Evolutionary conservation across 2,113 vertebrate genomes (phyloP).

Genomic region (Chlorodrepanis virens): DNA sequence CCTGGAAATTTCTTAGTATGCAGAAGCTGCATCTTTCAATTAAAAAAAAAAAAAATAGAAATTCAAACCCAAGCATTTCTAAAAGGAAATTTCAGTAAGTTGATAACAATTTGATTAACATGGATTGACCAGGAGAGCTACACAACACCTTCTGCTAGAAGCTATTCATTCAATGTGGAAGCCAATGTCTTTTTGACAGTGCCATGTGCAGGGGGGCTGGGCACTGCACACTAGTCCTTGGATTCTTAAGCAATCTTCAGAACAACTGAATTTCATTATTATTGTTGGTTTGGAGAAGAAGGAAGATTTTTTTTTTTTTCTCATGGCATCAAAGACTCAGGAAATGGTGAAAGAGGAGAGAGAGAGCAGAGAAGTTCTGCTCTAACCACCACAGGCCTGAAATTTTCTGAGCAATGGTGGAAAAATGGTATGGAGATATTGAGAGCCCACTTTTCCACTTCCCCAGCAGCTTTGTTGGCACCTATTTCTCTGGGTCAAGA

Average conservation of each 20-base stretch:
- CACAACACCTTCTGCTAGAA: neutral
- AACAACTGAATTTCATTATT: neutral
- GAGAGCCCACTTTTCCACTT: neutral
- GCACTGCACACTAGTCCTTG: neutral
- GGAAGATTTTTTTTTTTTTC: too few relatives aligned
- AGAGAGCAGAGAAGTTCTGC: neutral
- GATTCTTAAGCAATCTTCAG: neutral
- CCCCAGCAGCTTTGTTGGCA: neutral
- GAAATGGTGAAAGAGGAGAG: neutral
- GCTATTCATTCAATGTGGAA: neutral
- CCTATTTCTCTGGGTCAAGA: neutral
- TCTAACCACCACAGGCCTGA: neutral
- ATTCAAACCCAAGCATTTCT: neutral
- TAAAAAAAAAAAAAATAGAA: neutral
- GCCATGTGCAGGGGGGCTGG: neutral
- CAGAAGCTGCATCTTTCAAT: neutral
- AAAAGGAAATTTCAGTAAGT: neutral
- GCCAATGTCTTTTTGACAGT: neutral
- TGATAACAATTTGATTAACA: neutral
- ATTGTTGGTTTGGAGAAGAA: neutral
- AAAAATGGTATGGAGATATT: neutral
- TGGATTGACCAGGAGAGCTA: neutral
- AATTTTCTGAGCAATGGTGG: neutral
- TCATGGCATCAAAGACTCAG: neutral
- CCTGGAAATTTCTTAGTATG: neutral